Evolutionary conservation across 2,888 invertebrate genomes (phyloP), one percentile per base, ranked within the genome.

Genomic region (Aphodius granarius): DNA sequence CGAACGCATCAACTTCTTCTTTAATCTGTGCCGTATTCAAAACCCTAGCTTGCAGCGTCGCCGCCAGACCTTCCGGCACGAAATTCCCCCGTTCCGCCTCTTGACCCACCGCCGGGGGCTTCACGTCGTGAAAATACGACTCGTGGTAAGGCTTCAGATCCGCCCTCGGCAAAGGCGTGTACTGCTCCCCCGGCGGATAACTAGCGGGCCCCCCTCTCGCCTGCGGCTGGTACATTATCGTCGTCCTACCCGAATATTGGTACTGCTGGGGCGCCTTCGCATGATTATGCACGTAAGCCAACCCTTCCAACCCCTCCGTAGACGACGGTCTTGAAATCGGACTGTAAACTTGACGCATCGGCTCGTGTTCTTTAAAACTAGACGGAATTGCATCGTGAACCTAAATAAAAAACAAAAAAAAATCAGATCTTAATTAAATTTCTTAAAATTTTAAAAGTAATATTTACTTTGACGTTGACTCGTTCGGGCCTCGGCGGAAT

Each of bases 41-140:
- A 80, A 95, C 94, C 81, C 95, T 91, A 78, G 94, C 94, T 85
- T 95, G 95, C 78, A 95, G 87, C 74, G 94, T 94, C 72, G 95
- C 95, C 20, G 96, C 95, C 77, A 96, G 86, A 76, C 96, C 95
- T 91, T 91, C 90, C 73, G 87, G 85, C 73, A 87, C 85, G 79
- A 87, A 87, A 86, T 87, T 86, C 85, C 82, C 82, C 76, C 81
- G 78, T n/a, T 78, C 77, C n/a, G 81, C 75, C 19, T 82, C 81
- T 16, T 80, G 76, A 65, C 83, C 82, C n/a, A 81, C 6, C 17
- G 75, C 75, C 84, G 90, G 83, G 84, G 90, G 88, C 79, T 91
- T 90, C 21, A 90, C 90, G 81, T 93, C 93, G 78, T 88, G 88
- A 82, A 93, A 93, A 81, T 92, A 93, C 6, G 93, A 92, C 82